Base-by-base conservation (phyloP, 2,797 vertebrate genomes). In the Sebastes taczanowskii region DNA sequence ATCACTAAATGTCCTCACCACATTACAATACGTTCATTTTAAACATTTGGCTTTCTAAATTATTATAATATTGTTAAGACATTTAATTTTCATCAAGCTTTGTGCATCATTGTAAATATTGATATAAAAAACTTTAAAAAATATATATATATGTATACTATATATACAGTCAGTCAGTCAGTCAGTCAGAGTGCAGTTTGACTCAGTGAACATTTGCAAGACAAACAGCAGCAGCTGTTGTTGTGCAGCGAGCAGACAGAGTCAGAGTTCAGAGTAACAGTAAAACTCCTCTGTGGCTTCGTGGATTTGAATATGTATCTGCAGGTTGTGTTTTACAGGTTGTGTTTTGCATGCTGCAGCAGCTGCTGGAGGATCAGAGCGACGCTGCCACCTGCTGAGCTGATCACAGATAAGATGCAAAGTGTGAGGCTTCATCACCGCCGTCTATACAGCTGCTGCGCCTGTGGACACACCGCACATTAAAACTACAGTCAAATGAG, bases 401-500 rank as follows among this genome's bases (percentile, higher is more conserved):
- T 4, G 68, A 71, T 78, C 34, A 1, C 6, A 10, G 76, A 78
- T 78, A 78, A 78, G 68, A 78, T 78, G 76, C 76, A 78, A 78
- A 78, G 60, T 62, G 2, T 25, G 65, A 52, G 29, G 34, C 11
- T 7, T 55, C 42, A 49, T 55, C 52, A 11, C 18, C 9, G n/a
- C 11, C 11, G 35, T 55, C n/a, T 55, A 0, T 55, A 49, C 18
- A 58, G 52, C 69, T 71, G 55, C 68, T 58, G 4, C 32, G 18
- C 69, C 55, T 27, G 7, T 3, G 8, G 53, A 38, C 46, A 49
- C 46, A 49, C 0, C 16, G 7, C 53, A 34, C 29, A 27, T 46
- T 27, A 25, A 46, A 13, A 10, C 25, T 6, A 6, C 27, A 53
- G 65, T 14, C 46, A 68, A 68, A 53, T 67, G 2, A 53, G 10